Base-by-base conservation (phyloP, 2,113 vertebrate genomes). In the Rynchops niger region DNA sequence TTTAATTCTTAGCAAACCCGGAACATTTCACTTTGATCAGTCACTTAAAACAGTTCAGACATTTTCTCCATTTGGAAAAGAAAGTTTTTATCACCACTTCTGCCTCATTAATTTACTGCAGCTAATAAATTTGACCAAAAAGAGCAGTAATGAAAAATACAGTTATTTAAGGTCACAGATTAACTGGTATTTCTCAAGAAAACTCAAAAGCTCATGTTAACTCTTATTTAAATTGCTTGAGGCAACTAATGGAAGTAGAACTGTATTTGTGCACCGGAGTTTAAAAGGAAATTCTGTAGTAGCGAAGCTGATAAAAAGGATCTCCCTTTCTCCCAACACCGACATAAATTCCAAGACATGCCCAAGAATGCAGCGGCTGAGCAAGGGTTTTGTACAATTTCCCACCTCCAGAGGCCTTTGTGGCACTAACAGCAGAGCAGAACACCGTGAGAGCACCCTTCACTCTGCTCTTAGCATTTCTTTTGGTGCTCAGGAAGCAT, bases 81-180 rank as follows among this genome's bases (percentile, higher is more conserved):
- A 96, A 72, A n/a, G 13, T 83, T 67, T 93, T 91, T 94, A 91
- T 79, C 92, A 92, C 78, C 58, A 79, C 58, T 91, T 82, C 36
- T 85, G 56, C 29, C 78, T 91, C 78, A 91, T 76, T 93, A 84
- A 86, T 87, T 85, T 88, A 73, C 7, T 58, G 76, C 66, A 87
- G 76, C 14, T 71, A 88, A 77, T 49, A 86, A 19, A 15, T 81
- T 22, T 83, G 45, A 96, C 55, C 42, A 88, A 63, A 63, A 93
- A 86, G 71, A 80, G 45, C 42, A 84, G 50, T 50, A 77, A 40
- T 32, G 29, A 77, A 93, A 88, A 74, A 20, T 21, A 67, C 0
- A 36, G 53, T 82, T 50, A 92, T 55, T 94, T 94, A 90, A 94
- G 50, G 77, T 79, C 78, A 95, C 26, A 87, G 43, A 92, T 92